phyloP scores from a whole-genome alignment of 2,888 invertebrate genomes.

The Diarsia brunnea region DNA sequence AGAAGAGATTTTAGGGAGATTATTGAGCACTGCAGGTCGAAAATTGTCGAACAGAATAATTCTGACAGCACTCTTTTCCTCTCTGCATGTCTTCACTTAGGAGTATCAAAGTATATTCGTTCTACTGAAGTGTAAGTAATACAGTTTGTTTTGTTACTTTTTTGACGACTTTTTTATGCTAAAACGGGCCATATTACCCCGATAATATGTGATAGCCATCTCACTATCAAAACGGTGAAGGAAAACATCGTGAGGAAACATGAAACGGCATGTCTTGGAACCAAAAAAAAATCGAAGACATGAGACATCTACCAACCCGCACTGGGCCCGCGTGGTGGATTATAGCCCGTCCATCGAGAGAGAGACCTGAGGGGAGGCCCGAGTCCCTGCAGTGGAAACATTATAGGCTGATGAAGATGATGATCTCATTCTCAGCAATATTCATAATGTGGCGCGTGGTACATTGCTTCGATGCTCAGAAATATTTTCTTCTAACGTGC shows the following conservation, averaged over 20 bases:
- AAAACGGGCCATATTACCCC: background rate
- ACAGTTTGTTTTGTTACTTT: background rate
- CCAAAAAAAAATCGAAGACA: too few species aligned
- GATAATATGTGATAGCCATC: background rate
- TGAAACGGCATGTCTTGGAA: too few species aligned
- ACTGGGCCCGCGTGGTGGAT: too few species aligned
- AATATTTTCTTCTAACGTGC: background rate
- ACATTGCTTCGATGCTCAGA: background rate
- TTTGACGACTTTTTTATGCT: background rate
- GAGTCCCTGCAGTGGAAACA: too few species aligned
- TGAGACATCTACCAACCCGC: too few species aligned
- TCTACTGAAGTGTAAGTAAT: background rate
- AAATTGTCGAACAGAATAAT: background rate
- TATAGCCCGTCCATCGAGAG: too few species aligned
- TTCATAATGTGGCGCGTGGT: background rate
- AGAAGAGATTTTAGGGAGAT: background rate
- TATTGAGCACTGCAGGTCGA: background rate
- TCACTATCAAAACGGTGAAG: background rate
- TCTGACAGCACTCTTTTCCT: background rate
- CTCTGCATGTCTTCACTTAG: background rate
- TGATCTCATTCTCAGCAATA: background rate
- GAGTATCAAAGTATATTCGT: background rate
- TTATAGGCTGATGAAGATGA: too few species aligned
- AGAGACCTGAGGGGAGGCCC: too few species aligned
- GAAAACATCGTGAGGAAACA: too few species aligned